Base-by-base conservation (phyloP, 2,113 vertebrate species). In the Calypte anna region DNA sequence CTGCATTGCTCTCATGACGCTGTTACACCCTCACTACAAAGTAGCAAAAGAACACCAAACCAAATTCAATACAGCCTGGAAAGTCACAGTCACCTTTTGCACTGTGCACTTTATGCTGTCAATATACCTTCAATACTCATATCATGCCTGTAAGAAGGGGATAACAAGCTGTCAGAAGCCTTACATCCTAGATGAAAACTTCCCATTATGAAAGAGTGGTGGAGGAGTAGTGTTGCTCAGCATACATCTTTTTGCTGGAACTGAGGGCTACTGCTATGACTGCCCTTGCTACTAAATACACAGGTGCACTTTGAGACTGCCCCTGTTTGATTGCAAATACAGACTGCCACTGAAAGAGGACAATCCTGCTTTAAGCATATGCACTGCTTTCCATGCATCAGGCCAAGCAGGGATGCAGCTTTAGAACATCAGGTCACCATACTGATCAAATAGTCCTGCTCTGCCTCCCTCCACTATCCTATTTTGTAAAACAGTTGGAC, bases 1-100 rank as follows among this genome's bases (percentile, higher is more conserved):
- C 57, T 57, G 20, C 40, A 18, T 0, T 30, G 61, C 5, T 19
- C 43, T 22, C 12, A 23, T 1, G 11, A 79, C 19, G 8, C 4
- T 31, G 14, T 44, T 74, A 77, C 20, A 76, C 36, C 53, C 12
- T 43, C 69, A 83, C 13, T 24, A 59, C 2, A 8, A 40, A 21
- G 30, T 10, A 5, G 2, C 64, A 94, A 78, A 5, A 59, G 23
- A 82, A 44, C 18, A 79, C 17, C 24, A 64, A 73, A 40, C 8
- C 33, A 75, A 27, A 24, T 23, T 11, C 55, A 30, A 1, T 19
- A 58, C 11, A 25, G 0, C 0, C 4, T 23, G 27, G 40, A 80
- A 82, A 83, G 16, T 61, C 50, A 36, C 18, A 7, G 9, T 13
- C 23, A 53, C 63, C 48, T 83, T 88, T 69, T 22, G 67, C 59